Percentiles rank a stretch among this genome's conserved stretches.
These are phyloP conservation scores for Neria commutata DNA, from an alignment of 2,888 invertebrate genomes.

Conservation along the genomic window DNA sequence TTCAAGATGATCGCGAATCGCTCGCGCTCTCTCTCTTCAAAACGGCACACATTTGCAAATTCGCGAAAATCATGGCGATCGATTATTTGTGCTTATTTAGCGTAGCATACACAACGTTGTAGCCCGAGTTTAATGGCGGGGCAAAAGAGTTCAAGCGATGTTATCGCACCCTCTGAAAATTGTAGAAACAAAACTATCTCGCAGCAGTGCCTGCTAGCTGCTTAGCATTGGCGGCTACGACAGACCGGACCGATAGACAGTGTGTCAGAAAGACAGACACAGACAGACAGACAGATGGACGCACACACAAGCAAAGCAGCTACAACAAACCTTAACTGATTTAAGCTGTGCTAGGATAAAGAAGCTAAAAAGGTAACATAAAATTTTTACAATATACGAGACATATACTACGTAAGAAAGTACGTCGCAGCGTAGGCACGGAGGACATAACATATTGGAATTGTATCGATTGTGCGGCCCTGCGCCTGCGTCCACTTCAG, in stretches of 20 bases:
- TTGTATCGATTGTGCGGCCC: slow-evolving; percentile 7
- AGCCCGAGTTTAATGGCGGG: slow-evolving; percentile 20
- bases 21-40: neutral
- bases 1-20: neutral
- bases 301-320: neutral
- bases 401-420: too few species aligned
- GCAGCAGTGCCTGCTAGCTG: slow-evolving; percentile 9
- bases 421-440: too few species aligned
- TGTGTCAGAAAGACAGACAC: too few species aligned
- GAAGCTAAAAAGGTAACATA: too few species aligned
- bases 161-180: slow-evolving; percentile 38
- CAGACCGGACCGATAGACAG: neutral
- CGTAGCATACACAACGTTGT: slow-evolving; percentile 4
- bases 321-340: neutral
- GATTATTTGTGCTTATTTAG: slow-evolving; percentile 5
- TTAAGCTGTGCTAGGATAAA: too few species aligned
- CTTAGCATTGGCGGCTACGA: too few species aligned
- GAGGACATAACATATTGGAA: too few species aligned
- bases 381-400: too few species aligned
- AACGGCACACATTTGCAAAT: slow-evolving; percentile 19
- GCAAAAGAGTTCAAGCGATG: slow-evolving; percentile 50
- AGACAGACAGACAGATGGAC: neutral
- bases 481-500: too few species aligned
- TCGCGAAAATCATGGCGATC: slow-evolving; percentile 4
- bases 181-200: too few species aligned